Evolutionary conservation across 2,113 vertebrate genomes (phyloP), one percentile per base, ranked within the genome.

Genomic region (Piprites chloris): DNA sequence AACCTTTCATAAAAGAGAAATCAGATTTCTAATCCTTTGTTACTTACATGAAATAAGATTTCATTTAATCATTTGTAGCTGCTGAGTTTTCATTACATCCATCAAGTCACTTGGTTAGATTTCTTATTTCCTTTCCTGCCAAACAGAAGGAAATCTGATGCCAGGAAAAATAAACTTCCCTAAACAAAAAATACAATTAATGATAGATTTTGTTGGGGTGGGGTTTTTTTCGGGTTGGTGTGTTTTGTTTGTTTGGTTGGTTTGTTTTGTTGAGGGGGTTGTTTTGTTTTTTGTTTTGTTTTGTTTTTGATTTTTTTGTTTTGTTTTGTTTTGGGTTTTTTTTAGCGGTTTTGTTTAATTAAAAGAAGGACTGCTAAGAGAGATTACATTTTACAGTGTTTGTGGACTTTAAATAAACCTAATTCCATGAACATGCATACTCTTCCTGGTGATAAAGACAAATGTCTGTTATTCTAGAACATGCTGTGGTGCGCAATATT

Each of bases 1-100:
- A 91, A 85, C 35, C 39, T 72, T 94, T 87, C 72, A 44, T 78
- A 41, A 75, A 84, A 91, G 41, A 67, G 11, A 95, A 95, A 91
- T 72, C 2, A 1, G 27, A 42, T 91, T 71, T 90, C 47, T 89
- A 93, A 78, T 86, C 37, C 33, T 95, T 82, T 86, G 33, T 74
- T 79, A 41, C 46, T 89, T 81, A 77, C 4, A 39, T 42, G 53
- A 95, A 89, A 56, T 82, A 72, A 85, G 39, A 69, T 71, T 91
- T 87, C 37, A 84, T 94, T 92, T 95, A 86, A 66, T 89, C 76
- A 74, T 24, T 74, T 78, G 15, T 46, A 91, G 69, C 22, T 65
- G 13, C 17, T 86, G 23, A 74, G 39, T 77, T 96, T 93, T 50
- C 55, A 63, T 73, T 90, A 52, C 42, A 56, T 74, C n/a, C 39